Percentiles rank a stretch among this genome's conserved stretches.
Evolutionary conservation across 2,888 invertebrate genomes (phyloP).

Genomic region (Dynastes maya): DNA sequence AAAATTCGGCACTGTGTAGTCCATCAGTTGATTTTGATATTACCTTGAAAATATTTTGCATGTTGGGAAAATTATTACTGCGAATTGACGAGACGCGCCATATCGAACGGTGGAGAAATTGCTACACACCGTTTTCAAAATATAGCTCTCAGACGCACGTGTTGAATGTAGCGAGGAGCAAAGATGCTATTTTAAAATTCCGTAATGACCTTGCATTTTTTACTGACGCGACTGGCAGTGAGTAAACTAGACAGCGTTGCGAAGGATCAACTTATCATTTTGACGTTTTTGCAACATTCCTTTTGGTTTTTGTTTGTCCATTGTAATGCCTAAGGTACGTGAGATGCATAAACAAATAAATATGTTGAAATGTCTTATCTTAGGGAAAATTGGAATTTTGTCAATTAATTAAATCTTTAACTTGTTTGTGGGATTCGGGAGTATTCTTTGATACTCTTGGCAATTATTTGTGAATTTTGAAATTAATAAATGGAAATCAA

Average conservation of each 20-base stretch:
- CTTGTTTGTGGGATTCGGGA: too few relatives aligned
- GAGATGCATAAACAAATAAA: too few relatives aligned
- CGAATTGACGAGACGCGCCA: neutral
- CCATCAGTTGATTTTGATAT: too few relatives aligned
- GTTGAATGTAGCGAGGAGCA: neutral
- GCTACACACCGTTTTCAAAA: neutral
- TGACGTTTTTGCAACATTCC: neutral
- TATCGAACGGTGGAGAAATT: too few relatives aligned
- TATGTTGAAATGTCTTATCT: too few relatives aligned
- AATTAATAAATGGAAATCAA: too few relatives aligned
- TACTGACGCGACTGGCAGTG: neutral
- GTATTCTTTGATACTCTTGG: too few relatives aligned
- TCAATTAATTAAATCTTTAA: too few relatives aligned
- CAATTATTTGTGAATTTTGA: too few relatives aligned
- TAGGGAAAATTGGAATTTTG: too few relatives aligned
- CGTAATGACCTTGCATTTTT: constrained; percentile 6
- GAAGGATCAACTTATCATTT: neutral
- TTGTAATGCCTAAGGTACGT: neutral
- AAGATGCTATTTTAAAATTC: constrained; percentile 21
- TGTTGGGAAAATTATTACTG: neutral
- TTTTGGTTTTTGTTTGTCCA: neutral
- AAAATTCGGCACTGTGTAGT: too few relatives aligned
- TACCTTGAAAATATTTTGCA: too few relatives aligned
- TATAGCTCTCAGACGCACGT: neutral
- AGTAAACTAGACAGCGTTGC: neutral